phyloP scores from a whole-genome alignment of 2,797 vertebrate species.

The Melanogrammus aeglefinus region DNA sequence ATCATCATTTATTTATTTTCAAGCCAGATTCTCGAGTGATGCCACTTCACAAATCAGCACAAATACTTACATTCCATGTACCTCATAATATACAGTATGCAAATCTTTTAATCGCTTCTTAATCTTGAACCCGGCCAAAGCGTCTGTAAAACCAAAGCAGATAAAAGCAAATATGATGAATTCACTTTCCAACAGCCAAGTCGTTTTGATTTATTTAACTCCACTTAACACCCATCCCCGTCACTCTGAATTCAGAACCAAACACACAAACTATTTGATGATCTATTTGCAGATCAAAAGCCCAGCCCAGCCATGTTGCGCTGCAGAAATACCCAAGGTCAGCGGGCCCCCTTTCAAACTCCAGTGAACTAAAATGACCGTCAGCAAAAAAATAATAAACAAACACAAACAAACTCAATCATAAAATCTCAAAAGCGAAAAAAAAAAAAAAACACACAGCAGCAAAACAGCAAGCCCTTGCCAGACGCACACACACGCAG shows the following conservation, averaged over 20 bases:
- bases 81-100: neutral
- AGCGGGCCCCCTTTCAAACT: neutral
- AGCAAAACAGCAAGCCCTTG: neutral
- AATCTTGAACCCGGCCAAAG: conserved; percentile 5
- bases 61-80: neutral
- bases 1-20: neutral
- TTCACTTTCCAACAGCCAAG: conserved; percentile 16
- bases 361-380: neutral
- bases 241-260: conserved; percentile 24
- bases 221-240: conserved; percentile 28
- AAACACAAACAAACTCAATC: neutral
- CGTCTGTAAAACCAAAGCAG: neutral
- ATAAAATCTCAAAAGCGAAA: neutral
- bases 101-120: neutral
- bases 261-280: neutral
- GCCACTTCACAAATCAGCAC: neutral
- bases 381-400: neutral
- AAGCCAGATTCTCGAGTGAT: neutral
- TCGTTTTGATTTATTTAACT: conserved; percentile 42
- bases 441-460: neutral
- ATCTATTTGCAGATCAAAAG: neutral
- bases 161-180: conserved; percentile 26
- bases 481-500: neutral
- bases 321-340: neutral
- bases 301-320: no score